Evolutionary conservation across 1,140 invertebrate genomes (phyloP), one percentile per base, ranked within the genome.

Genomic region (Calliopsis andreniformis): DNA sequence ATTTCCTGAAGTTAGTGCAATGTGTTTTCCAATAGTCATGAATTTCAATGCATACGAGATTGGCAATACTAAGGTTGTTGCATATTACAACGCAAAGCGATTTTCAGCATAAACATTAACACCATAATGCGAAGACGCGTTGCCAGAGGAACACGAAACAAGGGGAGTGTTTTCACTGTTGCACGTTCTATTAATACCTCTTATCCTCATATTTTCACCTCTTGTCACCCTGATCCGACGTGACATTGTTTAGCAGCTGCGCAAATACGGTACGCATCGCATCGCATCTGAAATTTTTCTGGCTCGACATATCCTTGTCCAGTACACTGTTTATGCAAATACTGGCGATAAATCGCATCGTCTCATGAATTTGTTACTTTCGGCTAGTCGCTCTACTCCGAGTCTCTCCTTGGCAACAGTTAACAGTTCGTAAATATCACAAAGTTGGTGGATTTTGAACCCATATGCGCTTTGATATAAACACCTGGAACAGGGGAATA

Each of bases 351-450:
- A 90, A 92, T 92, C 86, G 70, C 83, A 85, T 88, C 87, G 82
- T 85, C 83, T 86, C 83, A 79, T 88, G 88, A 91, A 91, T 91
- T 87, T 84, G 88, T 90, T 88, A 84, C 83, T 91, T 91, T 87
- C 88, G 85, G 83, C 85, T 73, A 84, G 79, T 78, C 87, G 88
- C 82, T 68, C 86, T 69, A 32, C 16, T 42, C 18, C 32, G 16
- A 12, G 61, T 23, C 42, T 64, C 30, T 32, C 35, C 47, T 43
- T 55, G 3, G 14, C 55, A 12, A n/a, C 47, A 32, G 25, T 47
- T 47, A 43, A 53, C 12, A 2, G 25, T 42, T 64, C n/a, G 2
- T n/a, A n/a, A n/a, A n/a, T n/a, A n/a, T 18, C 39, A n/a, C 42
- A 39, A 58, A 67, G n/a, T 75, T 30, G 10, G 7, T 20, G 4